Evolutionary conservation across 2,888 invertebrate genomes (phyloP).

Genomic region (Psococerastis gibbosa): DNA sequence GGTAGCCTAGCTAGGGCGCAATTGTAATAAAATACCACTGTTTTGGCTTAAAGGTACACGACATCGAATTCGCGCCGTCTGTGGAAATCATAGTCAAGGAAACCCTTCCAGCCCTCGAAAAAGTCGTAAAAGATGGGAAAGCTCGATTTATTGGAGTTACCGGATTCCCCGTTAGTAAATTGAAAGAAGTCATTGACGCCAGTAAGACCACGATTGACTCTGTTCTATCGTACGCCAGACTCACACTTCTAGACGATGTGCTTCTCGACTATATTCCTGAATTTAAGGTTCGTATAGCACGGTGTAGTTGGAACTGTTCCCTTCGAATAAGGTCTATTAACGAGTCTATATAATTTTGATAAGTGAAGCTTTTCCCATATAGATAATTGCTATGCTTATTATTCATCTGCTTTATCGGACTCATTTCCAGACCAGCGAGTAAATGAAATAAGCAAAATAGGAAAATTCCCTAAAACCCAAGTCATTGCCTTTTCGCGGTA

Average conservation of each 20-base stretch:
- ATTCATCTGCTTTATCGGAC: too few relatives aligned
- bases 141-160: constrained; percentile 63
- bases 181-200: constrained; percentile 53
- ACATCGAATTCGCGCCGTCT: constrained; percentile 68
- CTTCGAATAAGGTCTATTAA: constrained; percentile 1
- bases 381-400: too few relatives aligned
- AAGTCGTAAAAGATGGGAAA: constrained; percentile 43
- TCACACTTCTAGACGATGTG: constrained; percentile 60
- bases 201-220: constrained; percentile 42
- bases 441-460: too few relatives aligned
- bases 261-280: constrained; percentile 51
- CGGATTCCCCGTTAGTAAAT: constrained; percentile 58
- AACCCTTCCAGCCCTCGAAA: constrained; percentile 64
- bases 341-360: constrained; percentile 12
- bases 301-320: not conserved
- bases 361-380: constrained; percentile 12
- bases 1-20: too few relatives aligned
- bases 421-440: too few relatives aligned
- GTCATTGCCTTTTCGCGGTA: too few relatives aligned
- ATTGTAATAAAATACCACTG: too few relatives aligned
- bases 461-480: too few relatives aligned
- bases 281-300: constrained; percentile 58
- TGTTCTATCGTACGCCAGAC: constrained; percentile 59
- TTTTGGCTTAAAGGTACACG: constrained; percentile 64
- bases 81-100: constrained; percentile 59